Conservation (phyloP, 2,113 vertebrate genomes). For the Herpetotheres cachinnans region DNA sequence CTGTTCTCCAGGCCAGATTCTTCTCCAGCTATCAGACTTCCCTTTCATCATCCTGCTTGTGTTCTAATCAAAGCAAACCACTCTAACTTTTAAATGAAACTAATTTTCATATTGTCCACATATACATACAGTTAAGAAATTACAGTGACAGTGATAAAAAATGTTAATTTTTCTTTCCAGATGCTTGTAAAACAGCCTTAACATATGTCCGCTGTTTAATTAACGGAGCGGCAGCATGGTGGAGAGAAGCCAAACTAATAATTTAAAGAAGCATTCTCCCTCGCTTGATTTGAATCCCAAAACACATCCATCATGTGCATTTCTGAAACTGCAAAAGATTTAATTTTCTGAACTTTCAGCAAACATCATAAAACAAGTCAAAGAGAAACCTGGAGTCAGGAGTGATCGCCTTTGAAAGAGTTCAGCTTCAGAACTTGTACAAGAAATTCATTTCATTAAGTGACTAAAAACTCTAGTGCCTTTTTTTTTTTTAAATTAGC, state of each 20-base stretch:
- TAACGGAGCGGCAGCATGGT: conserved; percentile 71
- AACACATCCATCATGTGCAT: conserved; percentile 72
- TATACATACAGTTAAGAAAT: conserved; percentile 71
- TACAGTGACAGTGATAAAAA: conserved; percentile 76
- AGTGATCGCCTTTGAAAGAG: conserved; percentile 25
- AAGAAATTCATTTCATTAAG: conserved; percentile 43
- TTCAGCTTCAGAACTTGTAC: conserved; percentile 29
- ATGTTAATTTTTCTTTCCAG: conserved; percentile 78
- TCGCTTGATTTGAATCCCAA: conserved; percentile 69
- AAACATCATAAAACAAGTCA: conserved; percentile 75
- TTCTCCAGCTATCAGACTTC: background rate
- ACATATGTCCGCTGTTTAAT: conserved; percentile 77
- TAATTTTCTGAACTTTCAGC: conserved; percentile 75
- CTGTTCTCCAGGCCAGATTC: background rate
- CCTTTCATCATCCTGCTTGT: background rate
- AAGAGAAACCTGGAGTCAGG: conserved; percentile 60
- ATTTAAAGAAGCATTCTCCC: conserved; percentile 72
- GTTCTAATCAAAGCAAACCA: conserved; percentile 56
- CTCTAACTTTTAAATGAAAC: conserved; percentile 60
- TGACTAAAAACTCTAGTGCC: background rate
- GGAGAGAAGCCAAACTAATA: conserved; percentile 75
- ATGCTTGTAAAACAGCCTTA: conserved; percentile 75
- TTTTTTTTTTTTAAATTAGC: background rate
- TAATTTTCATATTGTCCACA: conserved; percentile 68
- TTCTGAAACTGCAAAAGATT: conserved; percentile 71